Conservation (phyloP, 2,113 vertebrate species). For the Triplophysa siluroides region DNA sequence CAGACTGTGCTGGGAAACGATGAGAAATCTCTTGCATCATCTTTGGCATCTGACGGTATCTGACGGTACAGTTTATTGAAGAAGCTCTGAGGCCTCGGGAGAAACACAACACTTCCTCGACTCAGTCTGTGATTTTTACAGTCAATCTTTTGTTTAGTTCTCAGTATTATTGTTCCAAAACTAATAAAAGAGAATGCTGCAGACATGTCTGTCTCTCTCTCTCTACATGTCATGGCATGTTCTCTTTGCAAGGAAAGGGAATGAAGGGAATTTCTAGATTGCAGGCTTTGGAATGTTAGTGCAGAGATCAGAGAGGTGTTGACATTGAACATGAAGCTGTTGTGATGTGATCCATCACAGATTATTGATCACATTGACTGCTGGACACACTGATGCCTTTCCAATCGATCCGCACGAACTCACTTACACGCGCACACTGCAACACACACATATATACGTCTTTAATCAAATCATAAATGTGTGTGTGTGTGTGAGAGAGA, state of each 20-base stretch:
- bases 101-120: too few relatives aligned
- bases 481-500: background rate
- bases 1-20: too few relatives aligned
- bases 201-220: too few relatives aligned
- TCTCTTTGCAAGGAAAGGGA: background rate
- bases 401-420: background rate
- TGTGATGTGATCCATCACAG: background rate
- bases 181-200: too few relatives aligned
- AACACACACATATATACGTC: background rate
- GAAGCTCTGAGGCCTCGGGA: too few relatives aligned
- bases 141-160: too few relatives aligned
- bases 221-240: background rate
- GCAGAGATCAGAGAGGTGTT: background rate
- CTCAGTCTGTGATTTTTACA: too few relatives aligned
- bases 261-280: background rate
- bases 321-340: constrained; percentile 8
- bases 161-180: too few relatives aligned
- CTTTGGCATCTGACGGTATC: too few relatives aligned
- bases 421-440: too few relatives aligned
- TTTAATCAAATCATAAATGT: background rate
- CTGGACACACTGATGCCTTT: background rate
- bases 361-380: background rate
- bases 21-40: too few relatives aligned
- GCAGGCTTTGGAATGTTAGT: background rate
- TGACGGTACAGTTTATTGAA: too few relatives aligned